phyloP scores from a whole-genome alignment of 2,888 invertebrate genomes.

The Deilephila porcellus region DNA sequence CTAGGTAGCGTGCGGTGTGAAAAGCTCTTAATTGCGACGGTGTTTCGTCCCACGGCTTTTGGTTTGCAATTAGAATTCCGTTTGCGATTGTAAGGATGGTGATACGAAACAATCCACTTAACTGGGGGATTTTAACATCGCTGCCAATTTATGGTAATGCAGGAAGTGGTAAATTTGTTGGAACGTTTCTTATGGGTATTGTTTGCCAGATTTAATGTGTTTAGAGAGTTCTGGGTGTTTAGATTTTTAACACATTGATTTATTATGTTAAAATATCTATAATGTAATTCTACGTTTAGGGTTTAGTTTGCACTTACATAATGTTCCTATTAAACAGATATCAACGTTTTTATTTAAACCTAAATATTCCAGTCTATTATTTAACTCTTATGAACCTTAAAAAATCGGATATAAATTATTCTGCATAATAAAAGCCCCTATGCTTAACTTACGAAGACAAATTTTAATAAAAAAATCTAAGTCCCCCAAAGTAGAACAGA shows the following conservation, averaged over 20 bases:
- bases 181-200: neutral
- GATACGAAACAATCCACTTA: conserved; percentile 37
- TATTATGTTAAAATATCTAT: too few species aligned
- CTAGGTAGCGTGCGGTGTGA: conserved; percentile 9
- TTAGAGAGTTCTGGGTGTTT: neutral
- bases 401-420: too few species aligned
- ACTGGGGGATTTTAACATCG: conserved; percentile 29
- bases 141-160: conserved; percentile 27
- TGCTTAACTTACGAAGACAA: too few species aligned
- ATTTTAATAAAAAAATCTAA: neutral
- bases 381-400: too few species aligned
- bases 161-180: neutral
- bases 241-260: too few species aligned
- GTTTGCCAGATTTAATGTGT: neutral
- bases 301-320: too few species aligned
- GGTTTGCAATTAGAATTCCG: conserved; percentile 36
- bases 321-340: too few species aligned
- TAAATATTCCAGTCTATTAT: too few species aligned
- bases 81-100: conserved; percentile 51
- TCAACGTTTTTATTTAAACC: too few species aligned
- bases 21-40: conserved; percentile 26
- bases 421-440: too few species aligned
- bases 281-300: too few species aligned
- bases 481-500: neutral
- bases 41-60: conserved; percentile 22